Evolutionary conservation across 35 echinoderm and acorn worm genomes (phyloP).

Genomic region (Ophiothrix spiculata): DNA sequence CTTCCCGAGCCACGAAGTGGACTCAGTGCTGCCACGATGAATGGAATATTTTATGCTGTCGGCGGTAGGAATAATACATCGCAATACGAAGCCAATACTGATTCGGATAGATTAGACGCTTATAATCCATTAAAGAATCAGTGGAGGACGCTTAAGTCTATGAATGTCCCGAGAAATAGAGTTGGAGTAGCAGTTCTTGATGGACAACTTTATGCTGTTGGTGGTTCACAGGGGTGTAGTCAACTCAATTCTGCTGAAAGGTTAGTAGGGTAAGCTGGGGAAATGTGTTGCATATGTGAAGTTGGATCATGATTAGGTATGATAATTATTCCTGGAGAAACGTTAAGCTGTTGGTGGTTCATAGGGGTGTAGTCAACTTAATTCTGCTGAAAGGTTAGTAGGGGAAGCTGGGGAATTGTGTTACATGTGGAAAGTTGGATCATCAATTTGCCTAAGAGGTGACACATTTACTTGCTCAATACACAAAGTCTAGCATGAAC

Average conservation of each 20-base stretch:
- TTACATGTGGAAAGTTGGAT: no score
- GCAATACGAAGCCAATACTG: constrained; percentile 91
- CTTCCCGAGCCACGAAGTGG: constrained; percentile 87
- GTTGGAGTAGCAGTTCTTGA: constrained; percentile 90
- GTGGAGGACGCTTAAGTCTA: constrained; percentile 73
- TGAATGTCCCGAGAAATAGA: constrained; percentile 78
- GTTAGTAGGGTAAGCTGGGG: no score
- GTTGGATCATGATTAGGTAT: no score
- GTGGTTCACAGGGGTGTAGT: constrained; percentile 85
- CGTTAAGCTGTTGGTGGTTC: no score
- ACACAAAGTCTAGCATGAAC: no score
- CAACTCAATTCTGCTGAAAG: constrained; percentile 92
- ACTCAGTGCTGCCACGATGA: constrained; percentile 85
- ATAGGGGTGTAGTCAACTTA: no score
- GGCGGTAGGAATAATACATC: constrained; percentile 92
- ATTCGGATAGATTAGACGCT: constrained; percentile 84
- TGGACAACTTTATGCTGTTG: constrained; percentile 82
- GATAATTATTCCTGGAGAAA: no score
- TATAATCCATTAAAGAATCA: constrained; percentile 86
- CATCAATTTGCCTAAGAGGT: no score
- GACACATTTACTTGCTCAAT: no score
- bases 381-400: no score
- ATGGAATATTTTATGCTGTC: constrained; percentile 89
- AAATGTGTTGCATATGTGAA: no score
- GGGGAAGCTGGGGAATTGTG: no score